Evolutionary conservation across 2,113 vertebrate species (phyloP).

Genomic region (Mustelus asterias): DNA sequence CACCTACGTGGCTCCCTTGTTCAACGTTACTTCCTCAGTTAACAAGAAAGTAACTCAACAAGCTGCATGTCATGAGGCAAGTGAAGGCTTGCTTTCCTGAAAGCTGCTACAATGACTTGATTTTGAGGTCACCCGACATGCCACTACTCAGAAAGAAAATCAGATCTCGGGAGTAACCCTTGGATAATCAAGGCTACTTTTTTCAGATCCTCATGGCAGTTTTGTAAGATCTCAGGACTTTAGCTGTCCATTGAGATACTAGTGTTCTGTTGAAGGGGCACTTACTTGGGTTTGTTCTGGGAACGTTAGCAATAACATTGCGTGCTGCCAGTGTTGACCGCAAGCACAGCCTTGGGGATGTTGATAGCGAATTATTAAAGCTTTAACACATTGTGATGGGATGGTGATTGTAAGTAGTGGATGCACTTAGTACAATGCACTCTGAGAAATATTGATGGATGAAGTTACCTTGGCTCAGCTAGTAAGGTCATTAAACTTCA

Average conservation of each 20-base stretch:
- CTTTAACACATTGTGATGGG: neutral
- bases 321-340: neutral
- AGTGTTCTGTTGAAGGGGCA: neutral
- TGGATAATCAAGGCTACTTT: neutral
- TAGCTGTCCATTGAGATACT: neutral
- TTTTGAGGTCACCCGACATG: neutral
- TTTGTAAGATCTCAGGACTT: neutral
- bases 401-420: neutral
- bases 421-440: neutral
- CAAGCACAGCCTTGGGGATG: neutral
- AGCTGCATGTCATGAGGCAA: neutral
- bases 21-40: neutral
- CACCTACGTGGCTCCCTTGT: neutral
- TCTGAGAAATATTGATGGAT: neutral
- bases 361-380: neutral
- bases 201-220: neutral
- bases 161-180: neutral
- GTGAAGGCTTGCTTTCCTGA: neutral
- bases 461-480: neutral
- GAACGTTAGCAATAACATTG: neutral
- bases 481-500: neutral
- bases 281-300: neutral
- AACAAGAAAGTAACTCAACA: neutral
- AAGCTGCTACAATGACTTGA: neutral
- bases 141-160: neutral